Evolutionary conservation across 2,113 vertebrate genomes (phyloP).

Genomic region (Eira barbara): DNA sequence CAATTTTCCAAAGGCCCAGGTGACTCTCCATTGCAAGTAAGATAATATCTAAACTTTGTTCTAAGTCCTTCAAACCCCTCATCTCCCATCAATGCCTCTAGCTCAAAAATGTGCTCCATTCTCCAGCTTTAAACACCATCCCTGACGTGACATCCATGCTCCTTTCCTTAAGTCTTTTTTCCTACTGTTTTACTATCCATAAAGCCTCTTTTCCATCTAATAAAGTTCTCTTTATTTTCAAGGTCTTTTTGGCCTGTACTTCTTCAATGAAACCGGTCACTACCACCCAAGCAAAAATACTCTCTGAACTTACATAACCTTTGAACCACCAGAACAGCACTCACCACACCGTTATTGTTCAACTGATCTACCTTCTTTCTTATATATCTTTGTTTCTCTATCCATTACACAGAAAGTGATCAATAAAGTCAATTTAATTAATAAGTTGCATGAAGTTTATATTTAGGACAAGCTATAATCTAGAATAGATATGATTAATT

Average conservation of each 20-base stretch:
- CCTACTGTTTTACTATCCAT: not conserved
- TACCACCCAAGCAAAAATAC: not conserved
- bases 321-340: not conserved
- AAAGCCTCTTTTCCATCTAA: not conserved
- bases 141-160: not conserved
- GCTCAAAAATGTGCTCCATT: not conserved
- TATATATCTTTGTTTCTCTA: not conserved
- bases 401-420: not conserved
- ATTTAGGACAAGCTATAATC: not conserved
- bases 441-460: not conserved
- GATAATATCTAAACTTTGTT: not conserved
- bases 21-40: not conserved
- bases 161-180: not conserved
- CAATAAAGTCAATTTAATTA: not conserved
- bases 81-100: not conserved
- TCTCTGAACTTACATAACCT: not conserved
- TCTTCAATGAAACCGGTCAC: not conserved
- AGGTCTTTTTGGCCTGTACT: not conserved
- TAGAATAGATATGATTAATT: too few relatives aligned
- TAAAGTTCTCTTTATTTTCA: not conserved
- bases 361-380: not conserved
- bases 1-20: not conserved
- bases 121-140: not conserved
- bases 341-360: not conserved
- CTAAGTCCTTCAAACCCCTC: not conserved